Base-by-base conservation (phyloP, 2,797 vertebrate species). In the Amblyraja radiata region DNA sequence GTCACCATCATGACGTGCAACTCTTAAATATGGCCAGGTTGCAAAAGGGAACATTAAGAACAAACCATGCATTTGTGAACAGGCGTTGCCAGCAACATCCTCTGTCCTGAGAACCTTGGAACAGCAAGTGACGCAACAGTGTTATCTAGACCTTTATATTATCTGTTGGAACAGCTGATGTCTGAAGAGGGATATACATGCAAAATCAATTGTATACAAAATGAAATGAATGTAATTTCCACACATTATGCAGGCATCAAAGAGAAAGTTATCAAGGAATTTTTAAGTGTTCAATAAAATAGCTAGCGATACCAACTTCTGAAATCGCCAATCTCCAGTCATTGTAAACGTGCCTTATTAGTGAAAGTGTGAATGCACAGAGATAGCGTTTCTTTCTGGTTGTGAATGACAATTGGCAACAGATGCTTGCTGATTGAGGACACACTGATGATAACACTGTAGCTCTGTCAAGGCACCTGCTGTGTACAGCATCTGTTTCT, bases 401-500 rank as follows among this genome's bases (percentile, higher is more conserved):
- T 73, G 36, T 91, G 90, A 91, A 91, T 54, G 36, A 91, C 65
- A 74, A 91, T 39, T 74, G 36, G 36, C 9, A 11, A 91, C 90
- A 91, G 90, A 91, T 91, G 90, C 90, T 91, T 91, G 65, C 90
- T 74, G 90, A 91, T 91, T 91, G 68, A 90, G 88, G 88, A 8
- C 88, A 71, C 68, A 36, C 88, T 71, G 88, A 32, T 90, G 88
- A 90, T 90, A 73, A 91, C 68, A 91, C 23, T 54, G 21, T 73
- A 54, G 21, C 90, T 74, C 90, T 46, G 32, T 73, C 9, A 91
- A 9, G 25, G 21, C 90, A 91, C 90, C 90, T 91, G 90, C 90
- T 91, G 90, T 91, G 90, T 73, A 5, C 90, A 91, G 90, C 90
- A 71, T 71, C 90, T 91, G 90, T 46, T 91, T 91, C 90, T 32